Base-by-base conservation (phyloP, 2,113 vertebrate species). In the Zeus faber region DNA sequence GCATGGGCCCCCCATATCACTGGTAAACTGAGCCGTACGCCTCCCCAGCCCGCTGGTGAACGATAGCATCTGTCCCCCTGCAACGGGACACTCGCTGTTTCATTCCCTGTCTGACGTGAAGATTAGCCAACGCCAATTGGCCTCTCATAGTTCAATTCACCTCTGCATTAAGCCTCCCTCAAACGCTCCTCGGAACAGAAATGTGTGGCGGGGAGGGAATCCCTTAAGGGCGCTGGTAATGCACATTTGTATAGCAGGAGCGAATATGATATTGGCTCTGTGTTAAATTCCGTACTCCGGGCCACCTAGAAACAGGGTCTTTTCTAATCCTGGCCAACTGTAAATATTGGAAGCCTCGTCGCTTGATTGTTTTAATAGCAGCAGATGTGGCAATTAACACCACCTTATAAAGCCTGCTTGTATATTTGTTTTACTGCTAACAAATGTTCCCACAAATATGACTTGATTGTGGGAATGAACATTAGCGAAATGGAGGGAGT, bases 361-460 rank as follows among this genome's bases (percentile, higher is more conserved):
- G 39, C 81, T 83, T 88, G 85, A 87, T 89, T 90, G 86, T 90
- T 91, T 90, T 88, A 88, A 89, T 87, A 89, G 84, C 75, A 88
- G 76, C 88, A 91, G 86, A 91, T 91, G 86, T 88, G 84, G 83
- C 82, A 87, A 90, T 90, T 91, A 90, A 89, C 89, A 89, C 83
- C 86, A 83, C 83, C 77, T 87, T 89, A 82, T 89, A 88, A 89
- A 88, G 81, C 70, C 44, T 60, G 68, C 65, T 76, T 81, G 88
- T 85, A 67, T 90, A 88, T 92, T 89, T 90, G 83, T 85, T 90
- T 90, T 87, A 88, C 78, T 76, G 80, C 85, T 85, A 85, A 87
- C 88, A 89, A 88, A 88, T 87, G 86, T 90, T 89, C 85, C 85
- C 86, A 83, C 84, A 89, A 90, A 89, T 89, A 85, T 81, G 68